Percentiles rank a stretch among this genome's conserved stretches.
Conservation (phyloP, 2,888 invertebrate species). For the Heliothis peltigera region DNA sequence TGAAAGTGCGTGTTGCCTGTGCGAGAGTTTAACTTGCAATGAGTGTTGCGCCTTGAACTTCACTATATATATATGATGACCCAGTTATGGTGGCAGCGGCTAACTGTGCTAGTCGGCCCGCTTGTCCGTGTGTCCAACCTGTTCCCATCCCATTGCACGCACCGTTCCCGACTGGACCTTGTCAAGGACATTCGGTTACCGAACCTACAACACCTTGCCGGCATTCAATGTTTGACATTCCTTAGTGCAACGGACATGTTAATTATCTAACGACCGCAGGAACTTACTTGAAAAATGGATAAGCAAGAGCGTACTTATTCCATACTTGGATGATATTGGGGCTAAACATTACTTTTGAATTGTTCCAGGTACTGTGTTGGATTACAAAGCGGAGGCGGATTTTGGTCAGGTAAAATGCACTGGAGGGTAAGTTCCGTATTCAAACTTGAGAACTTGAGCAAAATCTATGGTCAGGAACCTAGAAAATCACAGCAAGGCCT, state of each 20-base stretch:
- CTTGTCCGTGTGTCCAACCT: conserved; percentile 78
- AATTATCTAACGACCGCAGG: background rate
- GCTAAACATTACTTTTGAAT: conserved; percentile 18
- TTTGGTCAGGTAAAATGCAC: conserved; percentile 31
- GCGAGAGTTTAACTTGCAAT: conserved; percentile 88
- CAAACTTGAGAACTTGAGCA: background rate
- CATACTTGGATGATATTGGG: background rate
- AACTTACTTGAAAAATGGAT: background rate
- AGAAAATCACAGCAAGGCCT: background rate
- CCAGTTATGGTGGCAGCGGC: conserved; percentile 91
- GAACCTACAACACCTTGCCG: conserved; percentile 33
- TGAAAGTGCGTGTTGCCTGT: conserved; percentile 87
- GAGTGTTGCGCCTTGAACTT: conserved; percentile 95
- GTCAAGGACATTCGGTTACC: conserved; percentile 70
- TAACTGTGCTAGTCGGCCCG: conserved; percentile 86
- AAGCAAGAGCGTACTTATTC: background rate
- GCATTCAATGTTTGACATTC: conserved; percentile 36
- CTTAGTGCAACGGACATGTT: background rate
- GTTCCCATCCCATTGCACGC: conserved; percentile 80
- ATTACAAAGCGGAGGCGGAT: background rate
- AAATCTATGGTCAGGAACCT: background rate
- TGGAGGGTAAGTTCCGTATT: conserved; percentile 35
- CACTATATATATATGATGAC: conserved; percentile 95
- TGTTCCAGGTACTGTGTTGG: conserved; percentile 36
- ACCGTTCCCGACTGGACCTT: conserved; percentile 75